Percentiles rank a stretch among this genome's conserved stretches.
These are phyloP conservation scores for Tetranychus cinnabarinus DNA, from an alignment of 1,140 invertebrate genomes.

Conservation along the genomic window DNA sequence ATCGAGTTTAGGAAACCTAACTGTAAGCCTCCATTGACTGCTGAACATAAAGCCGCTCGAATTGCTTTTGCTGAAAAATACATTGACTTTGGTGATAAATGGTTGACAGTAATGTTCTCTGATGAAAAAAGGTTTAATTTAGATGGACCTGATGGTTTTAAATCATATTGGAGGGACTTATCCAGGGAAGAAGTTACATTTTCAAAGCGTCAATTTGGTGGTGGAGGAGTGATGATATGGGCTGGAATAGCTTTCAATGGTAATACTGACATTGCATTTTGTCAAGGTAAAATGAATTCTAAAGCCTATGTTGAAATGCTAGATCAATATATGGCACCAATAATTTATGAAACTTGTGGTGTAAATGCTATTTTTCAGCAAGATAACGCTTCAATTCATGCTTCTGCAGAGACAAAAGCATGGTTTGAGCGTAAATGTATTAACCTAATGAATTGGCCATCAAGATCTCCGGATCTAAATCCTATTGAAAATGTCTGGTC, in stretches of 20 bases:
- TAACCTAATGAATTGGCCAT: too few relatives aligned
- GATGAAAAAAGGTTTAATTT: neutral
- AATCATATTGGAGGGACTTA: neutral
- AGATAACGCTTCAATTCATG: slow-evolving; percentile 2
- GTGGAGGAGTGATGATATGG: neutral
- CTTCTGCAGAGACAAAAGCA: neutral
- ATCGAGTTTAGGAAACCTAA: too few relatives aligned
- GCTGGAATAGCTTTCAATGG: neutral
- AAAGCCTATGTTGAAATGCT: neutral
- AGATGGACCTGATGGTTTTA: neutral
- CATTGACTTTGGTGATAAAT: neutral
- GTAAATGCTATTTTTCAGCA: neutral
- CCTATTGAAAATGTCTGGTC: too few relatives aligned
- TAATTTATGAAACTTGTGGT: neutral
- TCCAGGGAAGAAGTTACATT: neutral
- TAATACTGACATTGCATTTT: neutral
- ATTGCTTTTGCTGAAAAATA: neutral
- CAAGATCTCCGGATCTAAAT: too few relatives aligned
- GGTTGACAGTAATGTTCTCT: neutral
- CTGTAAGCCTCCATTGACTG: too few relatives aligned
- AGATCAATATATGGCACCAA: neutral
- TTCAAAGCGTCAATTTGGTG: slow-evolving; percentile 1
- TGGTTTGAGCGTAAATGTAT: too few relatives aligned
- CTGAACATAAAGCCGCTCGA: too few relatives aligned
- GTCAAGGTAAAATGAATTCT: neutral